Evolutionary conservation across 2,888 invertebrate genomes (phyloP).

Genomic region (Ernsta delagoae): DNA sequence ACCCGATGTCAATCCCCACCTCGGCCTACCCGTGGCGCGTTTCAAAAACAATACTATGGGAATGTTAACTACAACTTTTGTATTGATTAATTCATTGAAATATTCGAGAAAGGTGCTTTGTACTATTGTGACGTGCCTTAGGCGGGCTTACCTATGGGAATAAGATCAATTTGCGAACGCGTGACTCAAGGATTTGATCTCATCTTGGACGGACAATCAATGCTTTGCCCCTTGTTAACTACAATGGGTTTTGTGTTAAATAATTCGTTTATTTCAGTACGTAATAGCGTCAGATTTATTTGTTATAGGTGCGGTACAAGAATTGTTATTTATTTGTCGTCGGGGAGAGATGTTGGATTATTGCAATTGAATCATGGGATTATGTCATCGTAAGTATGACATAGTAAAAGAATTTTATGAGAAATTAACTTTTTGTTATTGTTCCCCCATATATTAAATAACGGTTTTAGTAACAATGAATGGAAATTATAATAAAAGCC

Average conservation of each 20-base stretch:
- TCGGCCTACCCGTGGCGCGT: slow-evolving; percentile 62
- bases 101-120: slow-evolving; percentile 61
- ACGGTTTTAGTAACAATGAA: too few species aligned
- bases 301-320: slow-evolving; percentile 63
- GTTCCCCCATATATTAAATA: too few species aligned
- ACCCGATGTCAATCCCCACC: slow-evolving; percentile 79
- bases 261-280: slow-evolving; percentile 65
- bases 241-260: slow-evolving; percentile 72
- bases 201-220: slow-evolving; percentile 61
- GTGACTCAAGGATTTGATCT: slow-evolving; percentile 70
- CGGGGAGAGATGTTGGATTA: background rate
- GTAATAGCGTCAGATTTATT: slow-evolving; percentile 58
- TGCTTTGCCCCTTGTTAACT: slow-evolving; percentile 59
- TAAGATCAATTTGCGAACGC: slow-evolving; percentile 77
- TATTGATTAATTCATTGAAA: slow-evolving; percentile 83
- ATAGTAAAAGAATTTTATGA: too few species aligned
- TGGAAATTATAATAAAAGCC: too few species aligned
- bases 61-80: slow-evolving; percentile 71
- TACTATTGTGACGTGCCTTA: slow-evolving; percentile 68
- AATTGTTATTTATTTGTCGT: slow-evolving; percentile 11
- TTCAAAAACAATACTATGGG: slow-evolving; percentile 78
- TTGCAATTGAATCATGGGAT: background rate
- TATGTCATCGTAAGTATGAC: background rate
- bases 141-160: slow-evolving; percentile 80
- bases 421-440: too few species aligned